Base-by-base conservation (phyloP, 2,888 invertebrate genomes). In the Microplitis deprimator region DNA sequence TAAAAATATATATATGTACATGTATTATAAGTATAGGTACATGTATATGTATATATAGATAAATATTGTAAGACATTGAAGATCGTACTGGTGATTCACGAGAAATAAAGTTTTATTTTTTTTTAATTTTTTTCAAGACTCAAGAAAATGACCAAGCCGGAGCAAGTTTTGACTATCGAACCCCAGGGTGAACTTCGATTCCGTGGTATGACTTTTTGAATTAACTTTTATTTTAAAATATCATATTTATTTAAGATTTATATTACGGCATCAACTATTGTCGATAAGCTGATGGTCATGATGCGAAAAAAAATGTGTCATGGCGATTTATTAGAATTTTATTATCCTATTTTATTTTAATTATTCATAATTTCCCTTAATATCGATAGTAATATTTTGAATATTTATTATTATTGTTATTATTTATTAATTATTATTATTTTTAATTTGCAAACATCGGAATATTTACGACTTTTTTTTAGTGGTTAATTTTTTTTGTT, bases 131-230 rank as follows among this genome's bases (percentile, higher is more conserved):
- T 50, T 50, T 50, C 50, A 50, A 50, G 50, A 50, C 13, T 50
- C 10, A 50, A 50, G 50, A 50, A 89, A 90, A 93, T 93, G 93
- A 92, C 92, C 88, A 93, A 93, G 89, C 93, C 93, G 86, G 95
- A 95, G 90, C 96, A 96, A 91, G 93, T 96, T 90, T 92, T 97
- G 91, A 92, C 93, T 90, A 96, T 97, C 93, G 96, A 96, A 89
- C 97, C 97, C 86, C 94, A 94, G 91, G 93, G 93, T 91, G 97
- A 97, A 92, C 93, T 97, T 87, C 95, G 94, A 92, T 97, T 97
- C 92, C 93, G 94, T 93, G 97, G 97, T 97, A 92, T 94, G 94
- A 7, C 7, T 50, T 39, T 68, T 40, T 29, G 2, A 73, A 64
- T 69, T n/a, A 61, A 10, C 39, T 20, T 38, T 65, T 67, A 17